Conservation (phyloP, 1,140 invertebrate species). For the Diorhabda elongata region DNA sequence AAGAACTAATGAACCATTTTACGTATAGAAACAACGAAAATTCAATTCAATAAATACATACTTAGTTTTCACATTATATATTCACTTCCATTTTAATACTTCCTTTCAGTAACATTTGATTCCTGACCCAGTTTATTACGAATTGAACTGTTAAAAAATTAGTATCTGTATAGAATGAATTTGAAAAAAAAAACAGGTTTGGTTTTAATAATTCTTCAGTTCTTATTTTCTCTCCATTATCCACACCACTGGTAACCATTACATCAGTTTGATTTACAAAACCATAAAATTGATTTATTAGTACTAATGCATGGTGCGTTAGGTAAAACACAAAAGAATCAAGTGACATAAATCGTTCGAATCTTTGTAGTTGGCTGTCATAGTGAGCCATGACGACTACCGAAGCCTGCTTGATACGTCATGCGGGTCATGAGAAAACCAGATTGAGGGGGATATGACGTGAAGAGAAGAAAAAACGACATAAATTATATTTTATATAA, state of each 20-base stretch:
- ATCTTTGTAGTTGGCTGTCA: conserved; percentile 47
- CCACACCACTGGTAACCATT: conserved; percentile 32
- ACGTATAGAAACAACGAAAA: too few species aligned
- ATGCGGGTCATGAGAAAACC: conserved; percentile 23
- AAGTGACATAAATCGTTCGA: conserved; percentile 48
- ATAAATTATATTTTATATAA: conserved; percentile 25
- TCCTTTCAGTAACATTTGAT: too few species aligned
- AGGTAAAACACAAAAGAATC: conserved; percentile 47
- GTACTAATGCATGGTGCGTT: conserved; percentile 47
- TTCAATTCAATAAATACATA: too few species aligned
- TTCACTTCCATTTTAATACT: too few species aligned
- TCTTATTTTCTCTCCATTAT: too few species aligned
- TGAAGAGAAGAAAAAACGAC: conserved; percentile 3
- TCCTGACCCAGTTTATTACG: too few species aligned
- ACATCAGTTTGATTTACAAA: conserved; percentile 48
- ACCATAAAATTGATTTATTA: conserved; percentile 50
- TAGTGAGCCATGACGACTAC: conserved; percentile 17
- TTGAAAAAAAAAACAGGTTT: too few species aligned
- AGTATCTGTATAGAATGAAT: too few species aligned
- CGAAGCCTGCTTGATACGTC: conserved; percentile 14
- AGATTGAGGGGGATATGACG: conserved; percentile 21
- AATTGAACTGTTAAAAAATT: too few species aligned
- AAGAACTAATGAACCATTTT: too few species aligned
- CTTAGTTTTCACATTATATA: too few species aligned
- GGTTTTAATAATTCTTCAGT: too few species aligned